Evolutionary conservation across 2,888 invertebrate species (phyloP).

Genomic region (Ptycholaimellus sp.): DNA sequence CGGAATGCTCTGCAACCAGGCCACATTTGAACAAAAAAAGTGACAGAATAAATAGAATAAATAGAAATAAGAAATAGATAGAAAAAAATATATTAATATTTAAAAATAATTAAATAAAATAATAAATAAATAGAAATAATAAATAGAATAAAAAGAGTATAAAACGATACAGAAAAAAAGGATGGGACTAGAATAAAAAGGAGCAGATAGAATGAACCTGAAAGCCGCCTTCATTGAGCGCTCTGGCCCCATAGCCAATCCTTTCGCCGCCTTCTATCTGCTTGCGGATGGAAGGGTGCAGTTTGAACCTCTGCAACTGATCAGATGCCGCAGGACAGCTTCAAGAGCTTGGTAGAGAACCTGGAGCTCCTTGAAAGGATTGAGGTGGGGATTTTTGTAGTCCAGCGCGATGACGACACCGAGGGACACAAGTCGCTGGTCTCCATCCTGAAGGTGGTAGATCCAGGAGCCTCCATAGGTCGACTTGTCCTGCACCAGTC

Average conservation of each 20-base stretch:
- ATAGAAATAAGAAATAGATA: too few species aligned
- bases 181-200: slow-evolving; percentile 9
- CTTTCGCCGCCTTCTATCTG: slow-evolving; percentile 52
- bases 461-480: slow-evolving; percentile 94
- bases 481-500: slow-evolving; percentile 38
- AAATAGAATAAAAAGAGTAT: background rate
- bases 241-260: slow-evolving; percentile 78
- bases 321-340: slow-evolving; percentile 15
- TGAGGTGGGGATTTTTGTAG: slow-evolving; percentile 77
- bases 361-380: slow-evolving; percentile 41
- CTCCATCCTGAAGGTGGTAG: slow-evolving; percentile 45
- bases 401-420: slow-evolving; percentile 88
- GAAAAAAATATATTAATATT: too few species aligned
- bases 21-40: background rate
- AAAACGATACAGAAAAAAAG: background rate
- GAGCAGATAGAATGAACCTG: slow-evolving; percentile 34
- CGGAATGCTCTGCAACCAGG: slow-evolving; percentile 40
- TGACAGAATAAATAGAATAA: too few species aligned
- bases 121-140: background rate
- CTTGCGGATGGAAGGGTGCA: slow-evolving; percentile 58
- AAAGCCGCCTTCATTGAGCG: slow-evolving; percentile 76
- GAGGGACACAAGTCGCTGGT: slow-evolving; percentile 55
- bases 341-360: slow-evolving; percentile 27
- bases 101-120: too few species aligned
- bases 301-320: slow-evolving; percentile 83